Evolutionary conservation across 2,888 invertebrate species (phyloP).

Genomic region (Nesidiocoris tenuis): DNA sequence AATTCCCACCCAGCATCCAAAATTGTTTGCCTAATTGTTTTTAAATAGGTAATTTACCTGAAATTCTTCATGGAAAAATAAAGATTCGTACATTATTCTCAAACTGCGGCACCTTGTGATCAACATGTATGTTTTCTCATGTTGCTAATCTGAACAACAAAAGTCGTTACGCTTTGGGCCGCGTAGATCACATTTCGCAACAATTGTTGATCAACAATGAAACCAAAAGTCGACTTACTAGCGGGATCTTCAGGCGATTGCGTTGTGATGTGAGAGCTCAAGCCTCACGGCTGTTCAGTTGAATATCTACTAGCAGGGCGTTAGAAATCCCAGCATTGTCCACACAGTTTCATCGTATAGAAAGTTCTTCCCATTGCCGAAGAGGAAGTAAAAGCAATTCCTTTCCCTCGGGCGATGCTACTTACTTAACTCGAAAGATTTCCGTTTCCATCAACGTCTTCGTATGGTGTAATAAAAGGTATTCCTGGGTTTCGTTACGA

Average conservation of each 20-base stretch:
- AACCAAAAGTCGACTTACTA: constrained; percentile 29
- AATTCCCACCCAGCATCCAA: too few species aligned
- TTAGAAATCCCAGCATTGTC: constrained; percentile 33
- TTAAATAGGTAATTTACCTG: too few species aligned
- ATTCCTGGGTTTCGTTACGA: too few species aligned
- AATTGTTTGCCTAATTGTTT: too few species aligned
- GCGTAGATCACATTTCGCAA: constrained; percentile 1
- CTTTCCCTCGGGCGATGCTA: constrained; percentile 9
- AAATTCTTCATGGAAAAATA: not conserved
- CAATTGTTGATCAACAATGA: constrained; percentile 26
- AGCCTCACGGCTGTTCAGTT: not conserved
- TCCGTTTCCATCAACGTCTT: not conserved
- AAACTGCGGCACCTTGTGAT: too few species aligned
- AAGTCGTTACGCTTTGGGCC: not conserved
- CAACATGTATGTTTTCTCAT: too few species aligned
- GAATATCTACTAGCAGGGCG: not conserved
- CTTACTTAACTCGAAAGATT: not conserved
- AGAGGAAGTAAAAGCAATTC: constrained; percentile 35
- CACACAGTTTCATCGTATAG: not conserved
- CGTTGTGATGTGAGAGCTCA: constrained; percentile 13
- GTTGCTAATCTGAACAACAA: too few species aligned
- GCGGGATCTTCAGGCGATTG: not conserved
- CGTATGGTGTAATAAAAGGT: too few species aligned
- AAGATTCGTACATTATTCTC: too few species aligned
- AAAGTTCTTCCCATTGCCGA: constrained; percentile 22